A percentile compares a stretch with the other conserved stretches of the same genome.
phyloP scores from a whole-genome alignment of 2,888 invertebrate species.

The Brachypterus glaber region DNA sequence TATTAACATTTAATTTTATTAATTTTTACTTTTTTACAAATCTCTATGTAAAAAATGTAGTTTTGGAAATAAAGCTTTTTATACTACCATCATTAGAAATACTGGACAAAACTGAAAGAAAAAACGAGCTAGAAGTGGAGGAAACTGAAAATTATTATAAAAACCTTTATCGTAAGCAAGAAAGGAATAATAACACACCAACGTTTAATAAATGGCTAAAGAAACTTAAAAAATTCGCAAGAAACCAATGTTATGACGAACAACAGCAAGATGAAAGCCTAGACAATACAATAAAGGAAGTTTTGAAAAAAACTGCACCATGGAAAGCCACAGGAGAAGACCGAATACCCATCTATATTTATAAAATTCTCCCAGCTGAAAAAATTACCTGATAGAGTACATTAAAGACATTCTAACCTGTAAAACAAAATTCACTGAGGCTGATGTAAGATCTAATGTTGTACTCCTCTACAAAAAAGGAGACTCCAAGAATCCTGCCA shows the following conservation, averaged over 20 bases:
- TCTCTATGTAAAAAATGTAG: too few relatives aligned
- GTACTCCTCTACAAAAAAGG: constrained; percentile 25
- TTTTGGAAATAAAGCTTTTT: too few relatives aligned
- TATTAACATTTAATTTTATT: too few relatives aligned
- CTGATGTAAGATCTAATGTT: constrained; percentile 20
- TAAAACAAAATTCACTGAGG: constrained; percentile 7
- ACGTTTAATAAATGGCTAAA: constrained; percentile 12
- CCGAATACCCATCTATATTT: constrained; percentile 15
- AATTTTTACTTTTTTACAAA: too few relatives aligned
- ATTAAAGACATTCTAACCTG: constrained; percentile 1
- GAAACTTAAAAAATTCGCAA: too few relatives aligned
- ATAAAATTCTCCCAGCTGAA: constrained; percentile 14
- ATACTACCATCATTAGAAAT: too few relatives aligned
- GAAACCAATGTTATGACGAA: too few relatives aligned
- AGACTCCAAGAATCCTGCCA: constrained; percentile 19
- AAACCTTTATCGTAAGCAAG: constrained; percentile 7
- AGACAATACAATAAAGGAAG: too few relatives aligned
- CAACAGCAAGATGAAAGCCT: constrained; percentile 9
- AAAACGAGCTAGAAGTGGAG: too few relatives aligned
- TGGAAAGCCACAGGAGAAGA: constrained; percentile 17
- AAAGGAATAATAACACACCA: too few relatives aligned
- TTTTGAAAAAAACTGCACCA: too few relatives aligned
- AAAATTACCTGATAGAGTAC: constrained; percentile 9
- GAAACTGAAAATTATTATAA: constrained; percentile 5
- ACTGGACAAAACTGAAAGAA: too few relatives aligned